Percentiles rank a stretch among this genome's conserved stretches.
Conservation (phyloP, 1,140 invertebrate genomes). For the Sweltsa coloradensis region DNA sequence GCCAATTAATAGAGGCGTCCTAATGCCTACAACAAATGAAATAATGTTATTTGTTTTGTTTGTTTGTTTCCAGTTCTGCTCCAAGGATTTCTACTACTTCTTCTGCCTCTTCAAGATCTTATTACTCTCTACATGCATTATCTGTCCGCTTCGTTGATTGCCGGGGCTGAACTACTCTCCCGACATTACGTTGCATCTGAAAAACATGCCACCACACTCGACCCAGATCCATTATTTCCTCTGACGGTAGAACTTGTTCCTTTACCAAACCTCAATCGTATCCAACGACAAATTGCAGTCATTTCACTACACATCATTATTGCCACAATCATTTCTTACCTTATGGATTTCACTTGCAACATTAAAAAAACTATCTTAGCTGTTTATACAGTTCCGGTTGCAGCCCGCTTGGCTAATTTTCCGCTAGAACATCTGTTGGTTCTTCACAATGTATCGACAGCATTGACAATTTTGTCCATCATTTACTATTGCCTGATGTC, state of each 20-base stretch:
- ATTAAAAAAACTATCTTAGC: constrained; percentile 27
- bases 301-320: constrained; percentile 32
- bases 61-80: constrained; percentile 33
- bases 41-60: too few relatives aligned
- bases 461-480: constrained; percentile 32
- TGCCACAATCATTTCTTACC: constrained; percentile 29
- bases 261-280: constrained; percentile 12
- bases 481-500: constrained; percentile 30
- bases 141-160: constrained; percentile 31
- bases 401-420: constrained; percentile 32
- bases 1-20: too few relatives aligned
- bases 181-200: constrained; percentile 30
- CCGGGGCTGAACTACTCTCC: constrained; percentile 32
- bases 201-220: constrained; percentile 15
- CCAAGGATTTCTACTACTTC: constrained; percentile 34
- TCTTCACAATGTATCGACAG: constrained; percentile 34
- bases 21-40: too few relatives aligned
- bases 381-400: constrained; percentile 34
- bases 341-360: constrained; percentile 34
- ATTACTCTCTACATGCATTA: constrained; percentile 39
- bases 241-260: constrained; percentile 15
- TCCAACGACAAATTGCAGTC: constrained; percentile 26
- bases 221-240: neutral
- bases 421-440: constrained; percentile 31
- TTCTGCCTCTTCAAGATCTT: constrained; percentile 35